Percentiles rank a stretch among this genome's conserved stretches.
Evolutionary conservation across 2,888 invertebrate genomes (phyloP).

Genomic region (Ecdyonurus torrentis): DNA sequence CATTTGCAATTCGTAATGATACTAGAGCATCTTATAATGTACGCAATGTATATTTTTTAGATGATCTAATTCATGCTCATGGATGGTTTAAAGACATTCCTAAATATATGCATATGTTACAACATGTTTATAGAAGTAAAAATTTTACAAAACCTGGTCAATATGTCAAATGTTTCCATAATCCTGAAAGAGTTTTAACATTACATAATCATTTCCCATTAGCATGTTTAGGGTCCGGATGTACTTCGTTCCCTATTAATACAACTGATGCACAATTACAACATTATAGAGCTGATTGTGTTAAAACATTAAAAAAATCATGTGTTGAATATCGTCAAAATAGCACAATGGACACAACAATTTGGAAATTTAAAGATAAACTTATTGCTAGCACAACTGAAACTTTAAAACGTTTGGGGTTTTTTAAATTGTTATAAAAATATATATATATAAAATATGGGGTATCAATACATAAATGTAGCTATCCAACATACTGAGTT

Average conservation of each 20-base stretch:
- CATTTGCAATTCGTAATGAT: slow-evolving; percentile 45
- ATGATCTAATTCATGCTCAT: slow-evolving; percentile 66
- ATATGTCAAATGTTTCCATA: slow-evolving; percentile 88
- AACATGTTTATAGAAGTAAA: slow-evolving; percentile 75
- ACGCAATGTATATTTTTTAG: slow-evolving; percentile 82
- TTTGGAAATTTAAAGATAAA: slow-evolving; percentile 74
- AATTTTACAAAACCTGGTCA: slow-evolving; percentile 87
- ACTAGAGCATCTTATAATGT: slow-evolving; percentile 70
- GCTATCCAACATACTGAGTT: too few relatives aligned
- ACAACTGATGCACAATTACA: slow-evolving; percentile 73
- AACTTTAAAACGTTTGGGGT: slow-evolving; percentile 54
- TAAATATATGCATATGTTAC: slow-evolving; percentile 82
- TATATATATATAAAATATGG: too few relatives aligned
- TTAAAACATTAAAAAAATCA: slow-evolving; percentile 64
- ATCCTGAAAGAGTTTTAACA: slow-evolving; percentile 73
- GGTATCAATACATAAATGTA: too few relatives aligned
- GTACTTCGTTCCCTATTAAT: slow-evolving; percentile 70
- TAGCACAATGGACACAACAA: slow-evolving; percentile 65
- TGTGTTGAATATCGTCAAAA: slow-evolving; percentile 70
- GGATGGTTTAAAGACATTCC: slow-evolving; percentile 66
- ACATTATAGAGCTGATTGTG: slow-evolving; percentile 88
- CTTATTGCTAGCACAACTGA: slow-evolving; percentile 50
- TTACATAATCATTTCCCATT: slow-evolving; percentile 87
- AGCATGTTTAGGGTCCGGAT: slow-evolving; percentile 62
- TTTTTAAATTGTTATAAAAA: slow-evolving; percentile 28